Conservation (phyloP, 2,113 vertebrate species). For the Scomber scombrus region DNA sequence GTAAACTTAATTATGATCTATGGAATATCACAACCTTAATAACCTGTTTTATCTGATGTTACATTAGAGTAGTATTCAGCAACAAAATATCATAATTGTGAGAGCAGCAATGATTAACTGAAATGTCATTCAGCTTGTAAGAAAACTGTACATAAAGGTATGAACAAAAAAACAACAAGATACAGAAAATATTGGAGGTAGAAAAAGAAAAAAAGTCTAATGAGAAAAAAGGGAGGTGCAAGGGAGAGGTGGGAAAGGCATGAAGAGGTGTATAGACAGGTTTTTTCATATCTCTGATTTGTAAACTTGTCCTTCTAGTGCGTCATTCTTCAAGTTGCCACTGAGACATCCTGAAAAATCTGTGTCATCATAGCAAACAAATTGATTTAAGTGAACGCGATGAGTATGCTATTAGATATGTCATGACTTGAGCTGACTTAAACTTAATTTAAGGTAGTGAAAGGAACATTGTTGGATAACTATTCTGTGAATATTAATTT, state of each 20-base stretch:
- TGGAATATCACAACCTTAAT: too few species aligned
- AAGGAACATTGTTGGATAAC: constrained; percentile 4
- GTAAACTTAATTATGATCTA: too few species aligned
- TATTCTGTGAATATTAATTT: background rate
- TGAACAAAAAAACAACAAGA: constrained; percentile 27
- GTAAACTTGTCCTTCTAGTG: constrained; percentile 48
- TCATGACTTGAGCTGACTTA: constrained; percentile 18
- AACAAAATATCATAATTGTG: background rate
- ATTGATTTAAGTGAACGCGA: background rate
- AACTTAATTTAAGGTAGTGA: background rate
- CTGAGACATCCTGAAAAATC: constrained; percentile 39
- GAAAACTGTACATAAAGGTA: background rate
- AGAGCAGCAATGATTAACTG: background rate
- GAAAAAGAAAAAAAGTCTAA: constrained; percentile 5
- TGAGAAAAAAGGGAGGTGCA: background rate
- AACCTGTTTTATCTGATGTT: background rate
- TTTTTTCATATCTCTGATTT: constrained; percentile 59
- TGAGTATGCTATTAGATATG: background rate
- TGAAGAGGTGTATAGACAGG: constrained; percentile 66
- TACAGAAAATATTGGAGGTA: background rate
- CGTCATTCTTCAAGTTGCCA: constrained; percentile 47
- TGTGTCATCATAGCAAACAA: background rate
- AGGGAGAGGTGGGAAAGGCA: constrained; percentile 33
- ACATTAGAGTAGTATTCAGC: background rate
- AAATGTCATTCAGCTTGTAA: constrained; percentile 17